Conservation (phyloP, 2,888 invertebrate genomes). For the Bunonema sp. region DNA sequence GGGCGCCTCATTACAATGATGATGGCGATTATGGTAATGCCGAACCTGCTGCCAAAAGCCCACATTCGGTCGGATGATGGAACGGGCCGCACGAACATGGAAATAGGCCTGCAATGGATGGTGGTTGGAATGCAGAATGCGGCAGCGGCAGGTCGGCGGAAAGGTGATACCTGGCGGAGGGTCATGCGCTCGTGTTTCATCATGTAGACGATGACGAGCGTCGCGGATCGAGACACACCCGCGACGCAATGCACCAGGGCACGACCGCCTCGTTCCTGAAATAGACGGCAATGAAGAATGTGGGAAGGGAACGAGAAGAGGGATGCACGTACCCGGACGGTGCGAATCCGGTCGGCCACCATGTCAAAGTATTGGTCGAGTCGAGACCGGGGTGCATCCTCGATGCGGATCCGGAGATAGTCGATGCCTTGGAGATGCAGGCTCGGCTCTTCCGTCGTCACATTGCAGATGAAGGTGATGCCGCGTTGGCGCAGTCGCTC, state of each 20-base stretch:
- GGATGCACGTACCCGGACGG: too few species aligned
- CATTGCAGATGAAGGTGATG: conserved; percentile 66
- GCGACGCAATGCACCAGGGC: conserved; percentile 74
- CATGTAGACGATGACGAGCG: conserved; percentile 68
- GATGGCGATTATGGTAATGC: too few species aligned
- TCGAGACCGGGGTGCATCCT: conserved; percentile 62
- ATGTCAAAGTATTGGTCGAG: conserved; percentile 62
- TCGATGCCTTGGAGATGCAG: conserved; percentile 48
- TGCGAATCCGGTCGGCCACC: too few species aligned
- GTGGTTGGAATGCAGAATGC: too few species aligned
- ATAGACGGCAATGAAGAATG: too few species aligned
- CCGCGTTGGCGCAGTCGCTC: conserved; percentile 56
- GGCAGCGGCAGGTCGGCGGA: too few species aligned
- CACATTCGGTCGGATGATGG: conserved; percentile 72
- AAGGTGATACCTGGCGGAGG: too few species aligned
- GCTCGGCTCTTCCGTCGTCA: conserved; percentile 64
- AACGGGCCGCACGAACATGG: conserved; percentile 54
- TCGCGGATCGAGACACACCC: conserved; percentile 70
- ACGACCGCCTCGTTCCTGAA: conserved; percentile 50
- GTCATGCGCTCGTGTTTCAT: conserved; percentile 67
- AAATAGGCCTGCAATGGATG: too few species aligned
- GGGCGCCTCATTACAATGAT: too few species aligned
- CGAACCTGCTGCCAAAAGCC: too few species aligned
- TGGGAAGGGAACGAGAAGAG: too few species aligned
- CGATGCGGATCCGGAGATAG: conserved; percentile 59